These are phyloP conservation scores for Acanthurus tractus DNA, from an alignment of 2,797 vertebrate species.

Conservation along the genomic window DNA sequence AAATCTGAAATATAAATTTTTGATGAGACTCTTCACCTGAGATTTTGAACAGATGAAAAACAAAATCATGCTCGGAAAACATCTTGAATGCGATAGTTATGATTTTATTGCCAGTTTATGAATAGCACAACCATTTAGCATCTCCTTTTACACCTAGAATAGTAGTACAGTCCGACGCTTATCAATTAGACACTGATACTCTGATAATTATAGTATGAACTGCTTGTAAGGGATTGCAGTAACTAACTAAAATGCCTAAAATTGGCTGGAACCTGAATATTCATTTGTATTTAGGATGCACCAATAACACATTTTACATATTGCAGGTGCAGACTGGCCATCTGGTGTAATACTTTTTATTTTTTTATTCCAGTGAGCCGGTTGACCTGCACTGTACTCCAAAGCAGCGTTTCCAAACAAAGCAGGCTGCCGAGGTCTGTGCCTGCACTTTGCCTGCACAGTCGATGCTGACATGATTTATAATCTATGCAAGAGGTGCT, in stretches of 20 bases:
- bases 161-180: neutral
- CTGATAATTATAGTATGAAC: neutral
- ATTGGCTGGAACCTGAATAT: neutral
- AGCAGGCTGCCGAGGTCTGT: no score
- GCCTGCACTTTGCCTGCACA: no score
- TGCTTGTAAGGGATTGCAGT: neutral
- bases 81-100: neutral
- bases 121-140: neutral
- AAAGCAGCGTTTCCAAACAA: no score
- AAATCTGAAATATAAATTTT: constrained; percentile 44
- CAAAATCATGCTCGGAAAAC: neutral
- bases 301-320: neutral
- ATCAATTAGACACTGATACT: neutral
- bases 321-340: constrained; percentile 13
- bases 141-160: neutral
- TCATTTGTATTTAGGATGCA: constrained; percentile 5
- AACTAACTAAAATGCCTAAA: constrained; percentile 2
- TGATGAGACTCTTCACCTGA: constrained; percentile 14
- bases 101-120: constrained; percentile 11
- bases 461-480: no score
- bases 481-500: no score
- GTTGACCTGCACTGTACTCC: neutral
- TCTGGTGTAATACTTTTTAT: neutral
- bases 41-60: neutral
- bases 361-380: neutral